A percentile compares a stretch with the other conserved stretches of the same genome.
Evolutionary conservation across 2,888 invertebrate genomes (phyloP).

Genomic region (Enchytraeus crypticus): DNA sequence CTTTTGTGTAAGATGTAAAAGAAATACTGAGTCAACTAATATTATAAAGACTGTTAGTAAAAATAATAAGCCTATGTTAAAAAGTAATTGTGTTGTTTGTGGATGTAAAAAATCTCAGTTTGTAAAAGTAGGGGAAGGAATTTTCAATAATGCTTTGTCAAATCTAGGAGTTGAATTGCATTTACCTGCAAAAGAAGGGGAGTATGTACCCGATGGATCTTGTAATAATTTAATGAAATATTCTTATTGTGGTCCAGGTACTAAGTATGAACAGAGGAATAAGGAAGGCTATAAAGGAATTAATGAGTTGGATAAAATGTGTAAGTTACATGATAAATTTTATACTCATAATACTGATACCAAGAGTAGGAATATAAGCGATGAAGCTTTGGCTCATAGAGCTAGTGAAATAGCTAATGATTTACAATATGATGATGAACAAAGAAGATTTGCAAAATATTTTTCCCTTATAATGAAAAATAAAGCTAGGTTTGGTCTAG

Average conservation of each 20-base stretch:
- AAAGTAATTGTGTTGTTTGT: neutral
- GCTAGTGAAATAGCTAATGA: conserved; percentile 1
- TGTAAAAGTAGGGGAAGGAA: neutral
- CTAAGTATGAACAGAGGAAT: neutral
- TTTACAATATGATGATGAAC: neutral
- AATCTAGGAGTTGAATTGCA: neutral
- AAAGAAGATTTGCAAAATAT: neutral
- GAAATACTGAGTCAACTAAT: neutral
- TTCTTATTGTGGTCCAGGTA: neutral
- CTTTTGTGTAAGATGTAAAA: neutral
- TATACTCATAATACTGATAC: neutral
- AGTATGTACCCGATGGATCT: neutral
- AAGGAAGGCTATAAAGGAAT: neutral
- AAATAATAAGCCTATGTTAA: neutral
- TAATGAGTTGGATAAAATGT: neutral
- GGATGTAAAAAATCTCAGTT: neutral
- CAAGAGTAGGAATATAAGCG: neutral
- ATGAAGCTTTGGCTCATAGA: neutral
- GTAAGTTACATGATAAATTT: neutral
- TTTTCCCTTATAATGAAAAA: neutral
- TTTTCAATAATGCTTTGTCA: neutral
- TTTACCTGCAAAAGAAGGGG: neutral
- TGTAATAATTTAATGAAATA: neutral
- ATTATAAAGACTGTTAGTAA: neutral
- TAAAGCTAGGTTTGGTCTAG: conserved; percentile 1